Conservation (phyloP, 2,113 vertebrate genomes). For the Perccottus glenii region DNA sequence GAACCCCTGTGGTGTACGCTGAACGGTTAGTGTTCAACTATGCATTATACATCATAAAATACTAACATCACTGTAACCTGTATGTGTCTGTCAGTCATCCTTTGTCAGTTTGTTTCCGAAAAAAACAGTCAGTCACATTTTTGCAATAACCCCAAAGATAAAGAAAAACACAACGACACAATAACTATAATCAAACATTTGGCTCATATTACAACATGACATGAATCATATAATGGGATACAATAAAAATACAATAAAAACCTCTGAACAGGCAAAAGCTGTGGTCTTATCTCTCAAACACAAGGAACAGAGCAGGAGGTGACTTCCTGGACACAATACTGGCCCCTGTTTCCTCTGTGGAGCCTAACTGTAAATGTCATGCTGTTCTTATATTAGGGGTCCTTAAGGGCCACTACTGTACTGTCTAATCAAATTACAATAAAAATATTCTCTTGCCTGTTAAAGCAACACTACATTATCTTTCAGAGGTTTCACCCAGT, state of each 20-base stretch:
- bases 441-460: background rate
- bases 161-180: background rate
- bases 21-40: background rate
- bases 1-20: background rate
- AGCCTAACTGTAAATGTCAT: constrained; percentile 28
- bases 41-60: constrained; percentile 7
- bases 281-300: constrained; percentile 58
- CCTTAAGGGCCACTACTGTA: constrained; percentile 21
- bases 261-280: constrained; percentile 19
- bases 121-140: background rate
- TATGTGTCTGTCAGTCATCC: background rate
- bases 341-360: constrained; percentile 60
- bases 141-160: background rate
- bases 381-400: constrained; percentile 24
- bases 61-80: constrained; percentile 14
- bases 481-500: no score
- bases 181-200: background rate
- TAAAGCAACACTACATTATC: background rate
- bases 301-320: constrained; percentile 49
- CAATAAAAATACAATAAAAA: constrained; percentile 26
- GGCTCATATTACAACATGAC: background rate
- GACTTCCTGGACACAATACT: constrained; percentile 62
- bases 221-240: constrained; percentile 1
- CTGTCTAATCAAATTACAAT: background rate
- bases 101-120: background rate